Percentiles rank a stretch among this genome's conserved stretches.
Evolutionary conservation across 2,113 vertebrate genomes (phyloP).

Genomic region (Campylomormyrus tamandua): DNA sequence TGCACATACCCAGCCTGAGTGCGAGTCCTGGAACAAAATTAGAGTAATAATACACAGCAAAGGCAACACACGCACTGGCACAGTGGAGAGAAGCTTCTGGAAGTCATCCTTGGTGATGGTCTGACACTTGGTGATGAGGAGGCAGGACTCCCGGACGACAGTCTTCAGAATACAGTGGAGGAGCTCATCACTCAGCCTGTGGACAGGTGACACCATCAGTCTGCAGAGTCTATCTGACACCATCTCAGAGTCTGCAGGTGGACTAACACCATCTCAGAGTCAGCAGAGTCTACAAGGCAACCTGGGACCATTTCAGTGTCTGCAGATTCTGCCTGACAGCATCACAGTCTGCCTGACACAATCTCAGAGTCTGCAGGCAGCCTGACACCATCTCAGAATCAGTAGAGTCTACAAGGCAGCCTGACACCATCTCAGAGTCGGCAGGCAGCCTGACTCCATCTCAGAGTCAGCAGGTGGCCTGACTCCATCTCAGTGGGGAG

Average conservation of each 20-base stretch:
- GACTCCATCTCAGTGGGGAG: background rate
- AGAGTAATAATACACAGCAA: background rate
- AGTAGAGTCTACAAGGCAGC: too few species aligned
- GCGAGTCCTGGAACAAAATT: background rate
- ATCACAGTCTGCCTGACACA: too few species aligned
- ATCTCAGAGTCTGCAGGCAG: background rate
- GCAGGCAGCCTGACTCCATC: background rate
- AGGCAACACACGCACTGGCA: constrained; percentile 74
- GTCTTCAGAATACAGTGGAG: constrained; percentile 97
- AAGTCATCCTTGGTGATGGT: constrained; percentile 93
- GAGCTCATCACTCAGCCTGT: constrained; percentile 90
- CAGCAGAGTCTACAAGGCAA: background rate
- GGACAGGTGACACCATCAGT: constrained; percentile 13
- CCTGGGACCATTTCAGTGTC: background rate
- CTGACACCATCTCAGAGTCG: background rate
- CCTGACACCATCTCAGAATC: too few species aligned
- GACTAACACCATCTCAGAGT: background rate
- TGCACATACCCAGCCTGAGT: background rate
- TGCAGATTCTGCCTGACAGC: too few species aligned
- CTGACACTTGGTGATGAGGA: constrained; percentile 98
- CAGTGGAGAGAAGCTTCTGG: constrained; percentile 94
- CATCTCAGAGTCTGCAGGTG: background rate
- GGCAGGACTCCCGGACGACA: constrained; percentile 92
- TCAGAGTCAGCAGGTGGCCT: background rate
- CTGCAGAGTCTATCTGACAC: background rate